phyloP scores from a whole-genome alignment of 2,113 vertebrate genomes.

The Smithornis capensis region DNA sequence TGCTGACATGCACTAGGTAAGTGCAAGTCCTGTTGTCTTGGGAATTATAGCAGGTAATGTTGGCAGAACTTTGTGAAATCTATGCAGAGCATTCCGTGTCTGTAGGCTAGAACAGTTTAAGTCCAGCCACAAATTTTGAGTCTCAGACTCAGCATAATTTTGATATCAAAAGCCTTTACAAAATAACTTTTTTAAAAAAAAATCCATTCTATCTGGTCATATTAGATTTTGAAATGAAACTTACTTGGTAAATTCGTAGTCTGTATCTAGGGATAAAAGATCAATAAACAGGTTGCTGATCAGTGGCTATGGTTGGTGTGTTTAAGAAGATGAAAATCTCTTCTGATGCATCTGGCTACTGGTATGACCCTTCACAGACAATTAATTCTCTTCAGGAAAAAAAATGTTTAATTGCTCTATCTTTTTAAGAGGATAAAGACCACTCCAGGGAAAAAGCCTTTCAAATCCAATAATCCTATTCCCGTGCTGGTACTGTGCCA shows the following conservation, averaged over 20 bases:
- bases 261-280: not conserved
- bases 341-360: not conserved
- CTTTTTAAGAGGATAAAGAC: conserved; percentile 61
- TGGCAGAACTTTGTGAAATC: not conserved
- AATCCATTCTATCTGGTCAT: not conserved
- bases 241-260: not conserved
- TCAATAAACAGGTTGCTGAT: not conserved
- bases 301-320: not conserved
- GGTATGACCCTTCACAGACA: not conserved
- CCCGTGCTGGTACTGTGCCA: not conserved
- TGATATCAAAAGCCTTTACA: not conserved
- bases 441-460: conserved; percentile 39
- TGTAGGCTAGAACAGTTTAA: not conserved
- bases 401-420: conserved; percentile 40
- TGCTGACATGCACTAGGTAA: not conserved
- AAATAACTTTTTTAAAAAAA: not conserved
- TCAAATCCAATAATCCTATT: conserved; percentile 57
- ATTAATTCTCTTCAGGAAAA: conserved; percentile 24
- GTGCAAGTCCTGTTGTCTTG: not conserved
- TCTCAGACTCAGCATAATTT: not conserved
- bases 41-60: not conserved
- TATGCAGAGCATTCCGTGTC: not conserved
- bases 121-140: not conserved
- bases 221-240: not conserved
- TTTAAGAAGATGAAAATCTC: conserved; percentile 23